Base-by-base conservation (phyloP, 2,113 vertebrate species). In the Pollimyrus isidori region DNA sequence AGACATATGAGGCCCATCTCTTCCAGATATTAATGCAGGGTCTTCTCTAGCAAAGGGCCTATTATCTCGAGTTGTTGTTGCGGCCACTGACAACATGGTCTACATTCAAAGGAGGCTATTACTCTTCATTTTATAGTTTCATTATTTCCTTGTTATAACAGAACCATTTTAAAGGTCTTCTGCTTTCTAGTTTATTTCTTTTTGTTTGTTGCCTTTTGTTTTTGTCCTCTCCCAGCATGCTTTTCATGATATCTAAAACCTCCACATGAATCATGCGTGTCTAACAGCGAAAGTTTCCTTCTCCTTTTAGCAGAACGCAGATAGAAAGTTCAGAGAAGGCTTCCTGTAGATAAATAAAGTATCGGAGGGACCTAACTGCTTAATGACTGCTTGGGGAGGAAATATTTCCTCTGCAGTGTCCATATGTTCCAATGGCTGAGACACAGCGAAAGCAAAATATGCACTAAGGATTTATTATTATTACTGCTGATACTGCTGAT, bases 271-370 rank as follows among this genome's bases (percentile, higher is more conserved):
- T 82, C 19, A 9, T 4, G 35, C 0, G 7, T 7, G 76, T 82
- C 42, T 82, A 45, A 23, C 76, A 82, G 76, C 2, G 46, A 50
- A 26, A 6, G 46, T 52, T 92, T 92, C 87, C 93, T 94, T 92
- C 93, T 92, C 92, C 86, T 92, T 91, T 92, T 90, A 94, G 95
- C 91, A 92, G 92, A 89, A 53, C 85, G 90, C 90, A 94, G 93
- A 94, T 94, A 94, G 93, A 93, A 92, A 95, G 94, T 94, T 92
- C 90, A 90, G 93, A 94, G 93, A 92, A 94, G 92, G 96, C 95
- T 97, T 97, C 96, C 97, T 97, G 96, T 93, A 96, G 96, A 97
- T 97, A 97, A 96, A 92, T 88, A 91, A 93, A 94, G 50, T 91
- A 45, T 91, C 92, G 93, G 94, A 94, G 91, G 95, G 92, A 93